A percentile compares a stretch with the other conserved stretches of the same genome.
Conservation (phyloP, 2,888 invertebrate genomes). For the Dendrolimus houi region DNA sequence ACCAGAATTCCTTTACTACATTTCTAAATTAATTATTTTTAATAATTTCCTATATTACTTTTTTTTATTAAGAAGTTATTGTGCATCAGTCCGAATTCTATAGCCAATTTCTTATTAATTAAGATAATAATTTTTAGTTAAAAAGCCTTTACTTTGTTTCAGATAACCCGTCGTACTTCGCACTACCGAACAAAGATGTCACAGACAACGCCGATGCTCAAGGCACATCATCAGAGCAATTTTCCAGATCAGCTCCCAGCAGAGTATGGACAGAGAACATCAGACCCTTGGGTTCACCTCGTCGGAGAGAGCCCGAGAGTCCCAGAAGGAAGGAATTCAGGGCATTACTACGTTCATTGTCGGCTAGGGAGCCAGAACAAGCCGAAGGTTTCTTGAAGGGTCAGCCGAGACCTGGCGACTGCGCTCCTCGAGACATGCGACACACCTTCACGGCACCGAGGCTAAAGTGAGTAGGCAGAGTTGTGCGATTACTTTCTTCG, state of each 20-base stretch:
- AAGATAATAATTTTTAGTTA: too few relatives aligned
- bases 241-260: slow-evolving; percentile 81
- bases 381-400: slow-evolving; percentile 81
- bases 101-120: too few relatives aligned
- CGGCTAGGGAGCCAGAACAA: slow-evolving; percentile 79
- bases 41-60: too few relatives aligned
- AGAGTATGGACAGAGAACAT: slow-evolving; percentile 71
- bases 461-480: slow-evolving; percentile 45
- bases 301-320: slow-evolving; percentile 57
- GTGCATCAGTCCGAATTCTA: too few relatives aligned
- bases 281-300: slow-evolving; percentile 52
- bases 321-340: slow-evolving; percentile 73
- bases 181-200: slow-evolving; percentile 75
- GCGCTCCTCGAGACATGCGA: slow-evolving; percentile 74
- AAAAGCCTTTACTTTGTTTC: slow-evolving; percentile 42
- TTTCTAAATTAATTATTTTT: too few relatives aligned
- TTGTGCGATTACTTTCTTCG: too few relatives aligned
- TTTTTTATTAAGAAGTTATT: too few relatives aligned
- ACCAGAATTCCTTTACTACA: too few relatives aligned
- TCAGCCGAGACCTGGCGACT: slow-evolving; percentile 82
- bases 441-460: slow-evolving; percentile 63
- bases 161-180: slow-evolving; percentile 89
- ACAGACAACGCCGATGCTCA: slow-evolving; percentile 40
- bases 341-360: slow-evolving; percentile 78
- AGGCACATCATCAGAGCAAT: slow-evolving; percentile 68